phyloP scores from a whole-genome alignment of 2,113 vertebrate species.

The Neomonachus schauinslandi region DNA sequence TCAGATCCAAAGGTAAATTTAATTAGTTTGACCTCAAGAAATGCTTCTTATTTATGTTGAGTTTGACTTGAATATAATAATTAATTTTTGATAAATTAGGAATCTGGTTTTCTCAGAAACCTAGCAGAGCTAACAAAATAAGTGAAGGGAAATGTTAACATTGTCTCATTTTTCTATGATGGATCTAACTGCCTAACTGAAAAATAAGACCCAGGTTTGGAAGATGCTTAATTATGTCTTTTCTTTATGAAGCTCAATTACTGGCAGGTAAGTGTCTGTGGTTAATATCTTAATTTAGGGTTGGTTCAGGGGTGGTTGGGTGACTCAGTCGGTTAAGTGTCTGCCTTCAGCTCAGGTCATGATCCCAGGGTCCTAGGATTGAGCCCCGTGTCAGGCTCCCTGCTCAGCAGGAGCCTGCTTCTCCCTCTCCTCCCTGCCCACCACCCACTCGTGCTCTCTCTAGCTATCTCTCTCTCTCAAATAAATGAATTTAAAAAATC shows the following conservation, averaged over 20 bases:
- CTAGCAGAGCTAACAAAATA: background rate
- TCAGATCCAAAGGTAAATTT: constrained; percentile 13
- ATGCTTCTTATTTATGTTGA: constrained; percentile 3
- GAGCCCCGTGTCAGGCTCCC: background rate
- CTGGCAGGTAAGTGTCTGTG: background rate
- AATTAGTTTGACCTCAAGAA: constrained; percentile 40
- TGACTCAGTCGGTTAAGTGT: background rate
- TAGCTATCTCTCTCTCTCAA: background rate
- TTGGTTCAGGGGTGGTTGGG: background rate
- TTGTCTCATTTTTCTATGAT: constrained; percentile 38
- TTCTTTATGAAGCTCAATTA: constrained; percentile 42
- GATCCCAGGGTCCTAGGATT: background rate
- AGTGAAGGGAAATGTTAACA: constrained; percentile 33
- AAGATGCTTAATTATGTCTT: constrained; percentile 44
- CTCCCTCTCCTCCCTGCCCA: background rate
- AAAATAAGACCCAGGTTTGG: constrained; percentile 52
- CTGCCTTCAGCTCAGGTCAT: background rate
- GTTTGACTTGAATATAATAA: background rate
- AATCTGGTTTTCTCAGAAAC: constrained; percentile 30
- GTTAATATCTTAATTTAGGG: background rate
- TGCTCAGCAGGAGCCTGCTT: background rate
- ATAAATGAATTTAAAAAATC: background rate
- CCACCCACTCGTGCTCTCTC: background rate
- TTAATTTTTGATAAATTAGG: background rate
- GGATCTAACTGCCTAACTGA: constrained; percentile 43